Base-by-base conservation (phyloP, 2,113 vertebrate species). In the Neogobius melanostomus region DNA sequence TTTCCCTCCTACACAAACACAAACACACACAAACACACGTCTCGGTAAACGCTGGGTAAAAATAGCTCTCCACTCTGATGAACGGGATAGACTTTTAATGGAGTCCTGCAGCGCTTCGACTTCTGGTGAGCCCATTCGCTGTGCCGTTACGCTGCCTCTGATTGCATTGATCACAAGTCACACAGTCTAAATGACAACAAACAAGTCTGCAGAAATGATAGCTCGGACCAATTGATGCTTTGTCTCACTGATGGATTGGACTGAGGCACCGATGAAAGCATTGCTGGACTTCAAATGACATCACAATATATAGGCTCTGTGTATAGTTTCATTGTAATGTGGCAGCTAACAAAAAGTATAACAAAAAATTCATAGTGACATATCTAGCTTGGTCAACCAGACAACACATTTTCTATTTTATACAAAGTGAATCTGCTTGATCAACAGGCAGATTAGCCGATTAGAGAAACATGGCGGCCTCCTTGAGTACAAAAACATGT, bases 81-180 rank as follows among this genome's bases (percentile, higher is more conserved):
- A 11, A 62, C 8, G 3, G 52, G 28, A 44, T 11, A 9, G 57
- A 44, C 17, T 72, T 65, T 64, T 64, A 64, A 64, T 64, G 45
- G 57, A 47, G 12, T 71, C 16, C 47, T 48, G 11, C 12, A 43
- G 17, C 46, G 53, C 21, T n/a, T 17, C 6, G 14, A 63, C 53
- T 51, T 10, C 17, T 49, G 15, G 11, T 45, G 11, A 65, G 21
- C 8, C 50, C 17, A n/a, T 42, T 60, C 21, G 36, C 9, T 10
- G 67, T 62, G 49, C 62, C 54, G 43, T 66, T 16, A 61, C 36
- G 68, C 61, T 62, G n/a, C 10, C 60, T 50, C 15, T 78, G 60
- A 75, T 72, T 66, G 51, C 70, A 68, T 17, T 64, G 56, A 75
- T 77, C 53, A 45, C 8, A 56, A 65, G 71, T 66, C 42, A 67